Evolutionary conservation across 1,140 invertebrate genomes (phyloP).

Genomic region (Eumaeus atala): DNA sequence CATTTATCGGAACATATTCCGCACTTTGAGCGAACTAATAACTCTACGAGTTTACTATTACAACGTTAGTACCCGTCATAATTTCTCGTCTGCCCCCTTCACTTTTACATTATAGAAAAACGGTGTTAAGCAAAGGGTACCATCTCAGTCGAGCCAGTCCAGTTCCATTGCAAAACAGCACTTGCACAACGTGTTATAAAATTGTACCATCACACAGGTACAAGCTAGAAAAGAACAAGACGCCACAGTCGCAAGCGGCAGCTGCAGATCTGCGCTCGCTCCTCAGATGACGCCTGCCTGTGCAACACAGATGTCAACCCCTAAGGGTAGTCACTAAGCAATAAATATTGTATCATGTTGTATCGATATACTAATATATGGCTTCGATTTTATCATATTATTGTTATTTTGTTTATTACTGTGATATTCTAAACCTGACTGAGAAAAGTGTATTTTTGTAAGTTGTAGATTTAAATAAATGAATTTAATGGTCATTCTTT

Average conservation of each 20-base stretch:
- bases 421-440: conserved; percentile 56
- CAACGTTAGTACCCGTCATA: no score
- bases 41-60: no score
- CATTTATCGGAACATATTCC: no score
- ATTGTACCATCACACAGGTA: conserved; percentile 39
- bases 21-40: no score
- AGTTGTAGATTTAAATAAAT: conserved; percentile 31
- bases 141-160: no score
- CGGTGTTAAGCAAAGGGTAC: no score
- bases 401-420: conserved; percentile 27
- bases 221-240: conserved; percentile 58
- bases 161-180: background rate
- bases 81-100: no score
- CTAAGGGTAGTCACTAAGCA: conserved; percentile 22
- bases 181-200: background rate
- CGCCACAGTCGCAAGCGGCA: conserved; percentile 45
- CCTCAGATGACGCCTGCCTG: conserved; percentile 43
- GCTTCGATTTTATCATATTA: conserved; percentile 17
- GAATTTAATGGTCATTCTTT: conserved; percentile 15
- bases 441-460: conserved; percentile 49
- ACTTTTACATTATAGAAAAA: no score
- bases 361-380: conserved; percentile 8
- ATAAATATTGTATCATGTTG: conserved; percentile 16
- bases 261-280: conserved; percentile 53
- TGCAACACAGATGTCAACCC: conserved; percentile 31